A percentile compares a stretch with the other conserved stretches of the same genome.
These are phyloP conservation scores for Sphinx pinastri DNA, from an alignment of 2,888 invertebrate species.

Conservation along the genomic window DNA sequence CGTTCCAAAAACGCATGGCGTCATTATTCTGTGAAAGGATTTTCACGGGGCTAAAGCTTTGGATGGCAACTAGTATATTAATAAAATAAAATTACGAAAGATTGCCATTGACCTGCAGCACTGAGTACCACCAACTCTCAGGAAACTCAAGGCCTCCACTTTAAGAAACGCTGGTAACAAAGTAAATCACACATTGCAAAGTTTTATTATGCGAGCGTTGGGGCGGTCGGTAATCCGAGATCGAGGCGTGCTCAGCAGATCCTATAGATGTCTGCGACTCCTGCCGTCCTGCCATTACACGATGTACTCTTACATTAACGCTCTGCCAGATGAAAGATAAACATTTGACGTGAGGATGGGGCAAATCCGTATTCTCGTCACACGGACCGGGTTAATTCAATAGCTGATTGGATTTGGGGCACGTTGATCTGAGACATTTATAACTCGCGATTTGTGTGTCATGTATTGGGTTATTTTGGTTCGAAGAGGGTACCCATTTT, in stretches of 20 bases:
- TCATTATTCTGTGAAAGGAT: too few species aligned
- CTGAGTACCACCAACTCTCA: too few species aligned
- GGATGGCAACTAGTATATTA: too few species aligned
- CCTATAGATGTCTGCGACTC: constrained; percentile 47
- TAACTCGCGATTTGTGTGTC: constrained; percentile 18
- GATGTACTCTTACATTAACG: constrained; percentile 74
- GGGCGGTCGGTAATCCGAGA: constrained; percentile 48
- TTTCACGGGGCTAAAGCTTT: too few species aligned
- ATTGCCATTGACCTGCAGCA: too few species aligned
- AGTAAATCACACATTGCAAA: constrained; percentile 16
- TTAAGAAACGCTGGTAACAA: not conserved
- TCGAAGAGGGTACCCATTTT: too few species aligned
- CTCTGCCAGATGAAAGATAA: constrained; percentile 81
- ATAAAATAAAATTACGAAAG: too few species aligned
- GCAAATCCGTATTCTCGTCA: constrained; percentile 82
- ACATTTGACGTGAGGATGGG: constrained; percentile 80
- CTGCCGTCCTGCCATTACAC: constrained; percentile 60
- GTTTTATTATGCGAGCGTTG: constrained; percentile 35
- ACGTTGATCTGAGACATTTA: constrained; percentile 59
- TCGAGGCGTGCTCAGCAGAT: constrained; percentile 61
- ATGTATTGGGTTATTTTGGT: not conserved
- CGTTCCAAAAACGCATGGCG: too few species aligned
- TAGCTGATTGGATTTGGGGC: constrained; percentile 84
- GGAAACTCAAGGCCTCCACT: too few species aligned
- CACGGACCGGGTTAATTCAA: constrained; percentile 82